Conservation (phyloP, 2,888 invertebrate genomes). For the Nephrotoma guestfalica region DNA sequence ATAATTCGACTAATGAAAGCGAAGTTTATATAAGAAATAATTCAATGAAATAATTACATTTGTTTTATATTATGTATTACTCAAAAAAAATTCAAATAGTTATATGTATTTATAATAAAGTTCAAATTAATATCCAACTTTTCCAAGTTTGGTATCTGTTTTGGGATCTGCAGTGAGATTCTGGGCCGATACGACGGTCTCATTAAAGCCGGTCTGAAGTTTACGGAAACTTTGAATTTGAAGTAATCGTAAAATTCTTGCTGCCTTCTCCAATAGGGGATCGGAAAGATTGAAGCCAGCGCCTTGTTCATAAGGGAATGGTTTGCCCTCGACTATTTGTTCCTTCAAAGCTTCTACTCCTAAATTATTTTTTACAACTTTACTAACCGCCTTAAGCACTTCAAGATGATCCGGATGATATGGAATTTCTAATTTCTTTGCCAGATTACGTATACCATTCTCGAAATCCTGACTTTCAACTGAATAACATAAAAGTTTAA, state of each 20-base stretch:
- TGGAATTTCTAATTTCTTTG: slow-evolving; percentile 61
- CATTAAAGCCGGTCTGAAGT: slow-evolving; percentile 87
- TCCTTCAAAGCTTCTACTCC: slow-evolving; percentile 36
- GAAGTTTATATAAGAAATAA: background rate
- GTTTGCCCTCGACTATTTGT: slow-evolving; percentile 35
- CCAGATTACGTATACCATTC: slow-evolving; percentile 63
- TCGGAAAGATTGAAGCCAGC: slow-evolving; percentile 57
- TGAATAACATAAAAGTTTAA: slow-evolving; percentile 38
- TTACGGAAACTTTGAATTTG: slow-evolving; percentile 39
- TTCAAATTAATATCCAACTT: slow-evolving; percentile 56
- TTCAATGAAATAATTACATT: slow-evolving; percentile 25
- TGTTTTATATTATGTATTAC: background rate
- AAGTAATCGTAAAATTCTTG: slow-evolving; percentile 59
- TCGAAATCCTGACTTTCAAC: slow-evolving; percentile 73
- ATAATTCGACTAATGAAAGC: background rate
- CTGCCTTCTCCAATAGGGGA: slow-evolving; percentile 49
- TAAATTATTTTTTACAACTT: slow-evolving; percentile 42
- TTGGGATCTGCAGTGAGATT: slow-evolving; percentile 89
- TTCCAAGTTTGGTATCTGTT: slow-evolving; percentile 86
- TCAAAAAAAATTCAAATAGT: background rate
- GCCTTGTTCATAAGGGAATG: slow-evolving; percentile 50
- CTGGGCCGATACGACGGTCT: slow-evolving; percentile 86
- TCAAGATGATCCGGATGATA: slow-evolving; percentile 68
- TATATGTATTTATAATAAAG: background rate
- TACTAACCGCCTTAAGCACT: slow-evolving; percentile 53